Conservation (phyloP, 2,888 invertebrate species). For the Matsumyia berberina region DNA sequence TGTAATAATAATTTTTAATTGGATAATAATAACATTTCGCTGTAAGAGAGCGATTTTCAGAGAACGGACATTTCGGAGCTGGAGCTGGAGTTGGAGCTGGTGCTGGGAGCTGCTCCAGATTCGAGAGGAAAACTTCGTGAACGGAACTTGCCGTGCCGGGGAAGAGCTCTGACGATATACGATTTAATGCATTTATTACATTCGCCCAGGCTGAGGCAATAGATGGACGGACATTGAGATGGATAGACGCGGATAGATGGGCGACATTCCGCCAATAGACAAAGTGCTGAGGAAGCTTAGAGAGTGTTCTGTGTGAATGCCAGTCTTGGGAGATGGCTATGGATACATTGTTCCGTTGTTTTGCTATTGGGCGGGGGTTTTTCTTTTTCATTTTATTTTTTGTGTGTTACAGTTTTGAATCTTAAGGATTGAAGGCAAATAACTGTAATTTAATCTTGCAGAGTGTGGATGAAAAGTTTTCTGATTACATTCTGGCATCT, state of each 20-base stretch:
- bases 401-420: slow-evolving; percentile 56
- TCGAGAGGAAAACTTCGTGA: slow-evolving; percentile 48
- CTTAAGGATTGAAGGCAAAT: slow-evolving; percentile 40
- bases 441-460: slow-evolving; percentile 63
- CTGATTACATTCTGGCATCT: too few species aligned
- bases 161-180: slow-evolving; percentile 22
- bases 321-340: neutral
- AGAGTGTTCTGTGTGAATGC: neutral
- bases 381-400: too few species aligned
- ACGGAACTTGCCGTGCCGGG: slow-evolving; percentile 30
- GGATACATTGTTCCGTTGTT: slow-evolving; percentile 26
- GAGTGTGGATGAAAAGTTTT: slow-evolving; percentile 28
- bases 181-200: slow-evolving; percentile 22
- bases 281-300: neutral
- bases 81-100: neutral
- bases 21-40: slow-evolving; percentile 74
- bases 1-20: slow-evolving; percentile 75
- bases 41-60: slow-evolving; percentile 34
- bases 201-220: slow-evolving; percentile 36
- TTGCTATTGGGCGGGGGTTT: slow-evolving; percentile 57
- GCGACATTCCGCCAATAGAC: slow-evolving; percentile 55
- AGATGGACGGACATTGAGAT: slow-evolving; percentile 45
- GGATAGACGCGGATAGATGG: slow-evolving; percentile 50
- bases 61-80: neutral
- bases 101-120: slow-evolving; percentile 61